These are phyloP conservation scores for Neoaliturus tenellus DNA, from an alignment of 2,888 invertebrate genomes.

Conservation along the genomic window DNA sequence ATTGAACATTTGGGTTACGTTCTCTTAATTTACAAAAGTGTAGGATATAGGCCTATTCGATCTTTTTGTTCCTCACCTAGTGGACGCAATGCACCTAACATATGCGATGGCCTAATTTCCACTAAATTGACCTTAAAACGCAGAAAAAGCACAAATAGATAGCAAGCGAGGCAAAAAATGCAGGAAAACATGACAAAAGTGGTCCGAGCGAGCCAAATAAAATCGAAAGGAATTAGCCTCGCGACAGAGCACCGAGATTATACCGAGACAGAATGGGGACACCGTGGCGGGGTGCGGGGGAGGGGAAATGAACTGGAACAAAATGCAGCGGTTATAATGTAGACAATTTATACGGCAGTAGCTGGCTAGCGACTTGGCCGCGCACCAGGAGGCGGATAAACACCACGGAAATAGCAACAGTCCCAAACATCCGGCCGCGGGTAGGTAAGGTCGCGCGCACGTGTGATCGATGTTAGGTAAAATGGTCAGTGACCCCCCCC, in stretches of 20 bases:
- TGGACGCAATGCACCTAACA: no score
- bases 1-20: no score
- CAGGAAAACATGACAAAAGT: no score
- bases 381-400: background rate
- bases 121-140: no score
- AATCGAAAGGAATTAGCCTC: background rate
- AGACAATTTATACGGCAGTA: background rate
- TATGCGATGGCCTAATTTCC: no score
- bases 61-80: no score
- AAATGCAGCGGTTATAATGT: background rate
- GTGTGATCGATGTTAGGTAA: background rate
- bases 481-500: background rate
- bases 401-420: background rate
- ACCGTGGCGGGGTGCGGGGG: background rate
- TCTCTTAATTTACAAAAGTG: no score
- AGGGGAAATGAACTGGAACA: background rate
- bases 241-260: background rate
- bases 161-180: no score
- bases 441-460: constrained; percentile 30
- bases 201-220: background rate
- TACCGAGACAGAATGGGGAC: background rate
- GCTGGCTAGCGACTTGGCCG: background rate
- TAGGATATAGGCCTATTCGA: no score
- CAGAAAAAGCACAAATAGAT: no score
- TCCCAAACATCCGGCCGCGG: constrained; percentile 20